Evolutionary conservation across 2,888 invertebrate genomes (phyloP), one percentile per base, ranked within the genome.

Genomic region (Clivina fossor): DNA sequence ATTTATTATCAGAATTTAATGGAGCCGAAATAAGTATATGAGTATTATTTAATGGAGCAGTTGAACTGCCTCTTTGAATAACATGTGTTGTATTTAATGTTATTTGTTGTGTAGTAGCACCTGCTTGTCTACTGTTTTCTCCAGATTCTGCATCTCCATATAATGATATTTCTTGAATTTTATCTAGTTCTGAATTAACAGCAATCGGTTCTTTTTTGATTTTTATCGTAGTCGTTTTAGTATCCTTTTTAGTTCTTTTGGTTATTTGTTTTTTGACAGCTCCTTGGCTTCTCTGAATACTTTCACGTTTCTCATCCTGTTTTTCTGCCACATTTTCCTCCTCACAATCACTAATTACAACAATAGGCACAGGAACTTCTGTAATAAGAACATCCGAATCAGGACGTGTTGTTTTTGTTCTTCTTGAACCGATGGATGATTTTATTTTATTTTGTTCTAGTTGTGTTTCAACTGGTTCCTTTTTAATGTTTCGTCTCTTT

Each of bases 101-200:
- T 16, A 18, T 26, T 16, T 4, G 38, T 28, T 49, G 22, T 49
- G 38, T 18, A 32, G 13, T 55, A 7, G 9, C 2, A 3, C 19
- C n/a, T 50, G 41, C 24, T 13, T 50, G 49, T 22, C 28, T 48
- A 22, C 46, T 37, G 11, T 24, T 50, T 2, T 13, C 15, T 43
- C 58, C 57, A 2, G 57, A 64, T 11, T 74, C 59, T 1, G 77
- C 77, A 65, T 77, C 77, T 61, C 76, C 76, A 58, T 76, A 77
- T 5, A 74, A 66, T 2, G 76, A 75, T 1, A 62, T 26, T 11
- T 50, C 40, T 9, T 9, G 5, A 18, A 20, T 28, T 16, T 16
- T 20, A n/a, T n/a, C n/a, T n/a, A n/a, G n/a, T n/a, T n/a, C n/a
- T 24, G 22, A 22, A 16, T 16, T 20, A 4, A 15, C 22, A 35